phyloP scores from a whole-genome alignment of 2,797 vertebrate species.

The Gobionotothen gibberifrons region DNA sequence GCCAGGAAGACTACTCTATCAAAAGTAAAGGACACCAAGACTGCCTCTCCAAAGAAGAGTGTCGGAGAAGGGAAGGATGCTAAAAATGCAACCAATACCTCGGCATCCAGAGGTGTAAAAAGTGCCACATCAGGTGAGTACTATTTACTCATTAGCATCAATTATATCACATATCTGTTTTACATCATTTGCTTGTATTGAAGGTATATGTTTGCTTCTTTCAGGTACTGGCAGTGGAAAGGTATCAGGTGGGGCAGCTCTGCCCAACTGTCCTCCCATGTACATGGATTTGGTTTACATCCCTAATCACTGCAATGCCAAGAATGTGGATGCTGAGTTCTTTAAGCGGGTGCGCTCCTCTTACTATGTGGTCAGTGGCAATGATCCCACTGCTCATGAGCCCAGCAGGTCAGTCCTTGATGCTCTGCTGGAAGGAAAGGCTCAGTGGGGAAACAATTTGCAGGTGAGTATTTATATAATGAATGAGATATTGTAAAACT shows the following conservation, averaged over 20 bases:
- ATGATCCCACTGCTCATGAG: slow-evolving; percentile 91
- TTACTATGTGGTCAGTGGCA: slow-evolving; percentile 98
- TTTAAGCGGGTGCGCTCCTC: slow-evolving; percentile 95
- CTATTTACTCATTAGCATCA: not conserved
- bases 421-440: slow-evolving; percentile 94
- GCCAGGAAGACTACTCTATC: slow-evolving; percentile 89
- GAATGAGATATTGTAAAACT: not conserved
- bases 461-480: slow-evolving; percentile 82
- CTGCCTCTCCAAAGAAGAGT: slow-evolving; percentile 92
- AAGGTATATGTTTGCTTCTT: slow-evolving; percentile 14
- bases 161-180: not conserved
- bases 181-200: not conserved
- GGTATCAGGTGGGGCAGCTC: slow-evolving; percentile 78
- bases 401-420: slow-evolving; percentile 94
- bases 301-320: slow-evolving; percentile 97
- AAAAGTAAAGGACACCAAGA: slow-evolving; percentile 91
- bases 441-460: slow-evolving; percentile 94
- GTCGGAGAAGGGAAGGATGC: slow-evolving; percentile 93
- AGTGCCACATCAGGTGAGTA: slow-evolving; percentile 87
- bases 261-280: slow-evolving; percentile 92
- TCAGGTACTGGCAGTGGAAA: slow-evolving; percentile 88
- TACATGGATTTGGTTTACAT: slow-evolving; percentile 98
- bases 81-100: slow-evolving; percentile 96
- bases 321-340: slow-evolving; percentile 96
- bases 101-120: slow-evolving; percentile 91